Evolutionary conservation across 2,113 vertebrate species (phyloP).

Genomic region (Carassius carassius): DNA sequence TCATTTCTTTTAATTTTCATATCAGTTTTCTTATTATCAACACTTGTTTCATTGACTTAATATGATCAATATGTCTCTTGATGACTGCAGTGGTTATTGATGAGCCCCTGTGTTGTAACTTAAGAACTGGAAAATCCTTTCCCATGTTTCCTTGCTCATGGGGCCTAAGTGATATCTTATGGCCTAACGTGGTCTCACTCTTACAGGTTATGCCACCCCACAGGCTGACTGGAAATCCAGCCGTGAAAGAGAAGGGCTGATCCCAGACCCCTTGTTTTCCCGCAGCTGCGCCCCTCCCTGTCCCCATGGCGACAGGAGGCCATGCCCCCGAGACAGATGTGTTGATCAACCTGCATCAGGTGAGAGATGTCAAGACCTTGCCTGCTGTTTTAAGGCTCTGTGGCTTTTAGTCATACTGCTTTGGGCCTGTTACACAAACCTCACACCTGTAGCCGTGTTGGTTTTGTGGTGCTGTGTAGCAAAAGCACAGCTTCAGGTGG

Average conservation of each 20-base stretch:
- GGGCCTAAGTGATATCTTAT: constrained; percentile 32
- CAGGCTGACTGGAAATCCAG: constrained; percentile 83
- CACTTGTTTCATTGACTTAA: not conserved
- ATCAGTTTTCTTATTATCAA: not conserved
- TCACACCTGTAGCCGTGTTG: not conserved
- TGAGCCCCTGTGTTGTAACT: not conserved
- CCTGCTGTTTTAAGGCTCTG: not conserved
- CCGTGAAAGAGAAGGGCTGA: constrained; percentile 92
- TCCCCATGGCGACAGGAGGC: constrained; percentile 87
- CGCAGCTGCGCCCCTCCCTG: constrained; percentile 67
- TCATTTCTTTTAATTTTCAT: no score
- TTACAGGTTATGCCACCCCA: constrained; percentile 87
- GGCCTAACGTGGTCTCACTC: constrained; percentile 52
- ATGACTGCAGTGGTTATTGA: not conserved
- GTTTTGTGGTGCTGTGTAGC: not conserved
- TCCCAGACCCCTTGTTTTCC: constrained; percentile 63
- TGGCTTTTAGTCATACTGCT: not conserved
- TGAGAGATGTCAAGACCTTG: constrained; percentile 58
- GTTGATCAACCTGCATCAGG: constrained; percentile 82
- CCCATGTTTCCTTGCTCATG: not conserved
- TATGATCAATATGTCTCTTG: not conserved
- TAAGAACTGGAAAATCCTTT: not conserved
- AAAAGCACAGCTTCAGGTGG: not conserved
- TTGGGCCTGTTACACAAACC: not conserved
- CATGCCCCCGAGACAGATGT: constrained; percentile 79